Conservation (phyloP, 1,140 invertebrate genomes). For the Melipona quadrifasciata region DNA sequence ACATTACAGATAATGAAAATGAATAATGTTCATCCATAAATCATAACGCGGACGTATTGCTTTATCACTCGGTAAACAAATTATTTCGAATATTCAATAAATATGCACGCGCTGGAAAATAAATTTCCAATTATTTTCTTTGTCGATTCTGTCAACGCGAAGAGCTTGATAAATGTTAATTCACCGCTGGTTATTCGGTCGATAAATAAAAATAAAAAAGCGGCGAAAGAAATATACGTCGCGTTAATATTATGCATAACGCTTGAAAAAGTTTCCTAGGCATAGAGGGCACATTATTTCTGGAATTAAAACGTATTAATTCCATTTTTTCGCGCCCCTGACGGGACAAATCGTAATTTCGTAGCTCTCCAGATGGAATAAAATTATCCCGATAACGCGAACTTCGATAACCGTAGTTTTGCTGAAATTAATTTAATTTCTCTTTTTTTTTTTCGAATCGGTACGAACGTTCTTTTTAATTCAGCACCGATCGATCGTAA, state of each 20-base stretch:
- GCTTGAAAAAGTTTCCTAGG: background rate
- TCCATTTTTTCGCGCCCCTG: background rate
- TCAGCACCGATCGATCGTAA: background rate
- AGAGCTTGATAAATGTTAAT: conserved; percentile 28
- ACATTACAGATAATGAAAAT: conserved; percentile 20
- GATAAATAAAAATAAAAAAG: conserved; percentile 13
- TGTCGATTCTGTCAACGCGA: background rate
- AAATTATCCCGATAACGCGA: conserved; percentile 23
- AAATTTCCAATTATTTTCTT: conserved; percentile 42
- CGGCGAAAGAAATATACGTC: background rate
- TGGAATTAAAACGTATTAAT: conserved; percentile 17
- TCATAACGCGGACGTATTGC: conserved; percentile 27
- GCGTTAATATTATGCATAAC: background rate
- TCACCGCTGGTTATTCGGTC: background rate
- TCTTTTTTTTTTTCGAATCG: background rate
- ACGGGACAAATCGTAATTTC: background rate
- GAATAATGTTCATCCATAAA: conserved; percentile 25
- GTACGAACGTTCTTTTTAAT: background rate
- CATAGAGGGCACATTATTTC: background rate
- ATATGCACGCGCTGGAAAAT: conserved; percentile 12
- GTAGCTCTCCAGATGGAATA: background rate
- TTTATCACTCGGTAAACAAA: conserved; percentile 21
- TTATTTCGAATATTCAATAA: conserved; percentile 38
- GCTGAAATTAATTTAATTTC: conserved; percentile 19
- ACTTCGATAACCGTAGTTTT: background rate